Evolutionary conservation across 2,888 invertebrate genomes (phyloP), one percentile per base, ranked within the genome.

Genomic region (Rhamnusium bicolor): DNA sequence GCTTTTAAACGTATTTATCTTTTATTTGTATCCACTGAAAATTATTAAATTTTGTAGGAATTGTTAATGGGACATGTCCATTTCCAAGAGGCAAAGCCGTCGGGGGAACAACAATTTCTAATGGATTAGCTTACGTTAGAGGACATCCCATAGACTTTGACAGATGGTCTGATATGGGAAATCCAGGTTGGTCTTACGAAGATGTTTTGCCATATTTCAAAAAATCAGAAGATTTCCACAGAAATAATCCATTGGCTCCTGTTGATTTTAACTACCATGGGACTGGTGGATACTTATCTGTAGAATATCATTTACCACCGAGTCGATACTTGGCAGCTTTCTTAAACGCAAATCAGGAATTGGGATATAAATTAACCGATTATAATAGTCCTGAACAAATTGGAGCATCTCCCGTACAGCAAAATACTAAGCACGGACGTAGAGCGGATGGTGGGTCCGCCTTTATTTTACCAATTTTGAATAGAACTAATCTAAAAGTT

Each of bases 331-430:
- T 68, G 62, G 8, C 72, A 1, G 18, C 60, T 1, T 74, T 74
- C 46, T 19, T 76, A 90, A 78, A 92, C 92, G 0, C 92, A 80
- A 87, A 93, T 2, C 84, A 89, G 61, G 93, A 94, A 82, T 84
- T 94, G 19, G 94, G 94, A 0, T 93, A 92, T 80, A 86, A 90
- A 69, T 89, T 92, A 83, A 91, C 90, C 62, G 95, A 95, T 85
- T 93, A 94, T 0, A 95, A 94, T 84, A 85, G 84, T 1, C 92
- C 92, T 1, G 90, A 90, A 79, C 85, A 90, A 2, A 82, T 91
- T 1, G 94, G 94, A 0, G 93, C 93, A 80, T 91, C 92, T 0
- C 89, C 91, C 16, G 91, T 91, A 0, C 94, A 16, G 84, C 72
- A 92, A 80, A 86, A 90, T 71, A 89, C 92, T 82, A 91, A 90